Evolutionary conservation across 2,888 invertebrate species (phyloP), one percentile per base, ranked within the genome.

Genomic region (Sipha maydis): DNA sequence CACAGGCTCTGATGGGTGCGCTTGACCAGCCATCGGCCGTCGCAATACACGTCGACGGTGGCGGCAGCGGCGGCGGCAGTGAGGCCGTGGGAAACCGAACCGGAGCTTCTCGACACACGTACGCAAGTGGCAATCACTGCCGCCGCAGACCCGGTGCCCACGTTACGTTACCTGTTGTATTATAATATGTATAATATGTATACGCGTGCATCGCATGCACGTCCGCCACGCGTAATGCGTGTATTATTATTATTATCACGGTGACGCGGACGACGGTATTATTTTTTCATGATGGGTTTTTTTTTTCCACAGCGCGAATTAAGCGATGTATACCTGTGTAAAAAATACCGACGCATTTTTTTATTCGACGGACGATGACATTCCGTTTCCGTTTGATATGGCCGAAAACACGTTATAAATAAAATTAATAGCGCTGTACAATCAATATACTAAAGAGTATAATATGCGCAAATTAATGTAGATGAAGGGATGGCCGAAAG

Each of bases 51-150:
- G 38, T 1, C 73, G 56, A 21, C 31, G 83, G 61, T 41, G 56
- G 19, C n/a, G 9, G 56, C 56, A n/a, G n/a, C 31, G 83, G 61
- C 61, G 56, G 19, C n/a, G 9, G 56, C 56, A 9, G 34, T 41
- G 86, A 79, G 86, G 86, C 86, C 86, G 86, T 86, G 86, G 73
- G 86, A 86, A 86, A 56, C 38, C 79, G 69, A 85, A 78, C 85
- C 85, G 56, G 79, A 86, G 86, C 86, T 86, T 71, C 85, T 86
- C 86, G 79, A 54, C 85, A 79, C 86, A 73, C 54, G 75, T 84
- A 61, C 71, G 31, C 38, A 34, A 71, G 28, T 31, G 28, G 56
- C 56, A 71, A 73, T 21, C 71, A 21, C 77, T 61, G 73, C 82
- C 71, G 69, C 71, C 71, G 82, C 25, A 25, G 48, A 34, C 83